phyloP scores from a whole-genome alignment of 2,113 vertebrate genomes.

The Bettongia penicillata region DNA sequence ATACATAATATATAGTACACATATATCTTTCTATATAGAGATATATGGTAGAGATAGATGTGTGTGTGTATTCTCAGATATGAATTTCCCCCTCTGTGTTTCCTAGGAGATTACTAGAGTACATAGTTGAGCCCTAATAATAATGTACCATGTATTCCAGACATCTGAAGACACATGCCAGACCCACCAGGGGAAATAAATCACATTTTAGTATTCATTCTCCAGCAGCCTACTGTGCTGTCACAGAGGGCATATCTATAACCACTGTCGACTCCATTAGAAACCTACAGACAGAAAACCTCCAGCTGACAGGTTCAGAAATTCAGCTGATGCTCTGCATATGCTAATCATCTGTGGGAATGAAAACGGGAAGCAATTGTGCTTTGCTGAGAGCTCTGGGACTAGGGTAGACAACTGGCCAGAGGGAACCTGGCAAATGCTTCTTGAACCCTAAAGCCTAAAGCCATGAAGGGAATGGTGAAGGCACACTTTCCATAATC shows the following conservation, averaged over 20 bases:
- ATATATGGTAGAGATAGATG: neutral
- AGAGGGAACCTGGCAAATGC: neutral
- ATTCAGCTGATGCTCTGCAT: slow-evolving; percentile 47
- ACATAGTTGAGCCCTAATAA: slow-evolving; percentile 69
- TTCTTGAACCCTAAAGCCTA: neutral
- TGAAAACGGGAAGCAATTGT: neutral
- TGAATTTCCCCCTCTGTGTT: slow-evolving; percentile 51
- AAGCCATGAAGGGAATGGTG: neutral
- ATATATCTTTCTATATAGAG: neutral
- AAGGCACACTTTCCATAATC: rapidly evolving
- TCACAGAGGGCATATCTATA: slow-evolving; percentile 54
- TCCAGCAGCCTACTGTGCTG: slow-evolving; percentile 68
- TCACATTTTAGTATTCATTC: slow-evolving; percentile 75
- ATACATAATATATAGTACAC: neutral
- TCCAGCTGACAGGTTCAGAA: slow-evolving; percentile 65
- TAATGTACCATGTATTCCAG: slow-evolving; percentile 76
- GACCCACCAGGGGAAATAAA: slow-evolving; percentile 76
- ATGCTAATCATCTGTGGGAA: neutral
- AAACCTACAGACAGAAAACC: slow-evolving; percentile 48
- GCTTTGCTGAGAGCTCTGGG: neutral
- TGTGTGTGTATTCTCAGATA: neutral
- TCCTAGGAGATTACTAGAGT: slow-evolving; percentile 82
- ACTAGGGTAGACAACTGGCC: neutral
- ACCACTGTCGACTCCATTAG: slow-evolving; percentile 8
- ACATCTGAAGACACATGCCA: slow-evolving; percentile 71